A percentile compares a stretch with the other conserved stretches of the same genome.
These are phyloP conservation scores for Andrena minutula DNA, from an alignment of 2,888 invertebrate species.

Conservation along the genomic window DNA sequence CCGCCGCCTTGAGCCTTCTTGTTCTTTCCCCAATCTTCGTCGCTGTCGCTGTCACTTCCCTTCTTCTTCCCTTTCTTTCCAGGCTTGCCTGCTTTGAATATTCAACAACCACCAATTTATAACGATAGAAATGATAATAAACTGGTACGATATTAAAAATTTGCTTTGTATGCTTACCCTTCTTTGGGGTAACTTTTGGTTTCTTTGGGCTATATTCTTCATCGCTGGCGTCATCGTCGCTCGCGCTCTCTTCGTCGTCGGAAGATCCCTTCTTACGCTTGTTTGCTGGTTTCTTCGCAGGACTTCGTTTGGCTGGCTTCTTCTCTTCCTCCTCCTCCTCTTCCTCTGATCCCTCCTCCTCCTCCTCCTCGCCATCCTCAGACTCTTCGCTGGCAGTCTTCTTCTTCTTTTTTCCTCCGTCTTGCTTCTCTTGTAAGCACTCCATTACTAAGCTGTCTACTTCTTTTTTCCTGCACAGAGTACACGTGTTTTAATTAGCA, in stretches of 20 bases:
- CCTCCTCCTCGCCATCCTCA: conserved; percentile 85
- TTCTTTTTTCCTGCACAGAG: conserved; percentile 89
- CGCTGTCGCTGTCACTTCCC: conserved; percentile 89
- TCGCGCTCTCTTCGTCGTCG: conserved; percentile 86
- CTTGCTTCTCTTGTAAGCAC: conserved; percentile 86
- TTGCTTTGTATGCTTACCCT: conserved; percentile 77
- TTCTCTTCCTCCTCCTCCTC: conserved; percentile 87
- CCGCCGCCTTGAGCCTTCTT: conserved; percentile 84
- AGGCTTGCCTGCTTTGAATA: conserved; percentile 76
- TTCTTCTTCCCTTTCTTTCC: conserved; percentile 87
- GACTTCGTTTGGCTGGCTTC: conserved; percentile 87
- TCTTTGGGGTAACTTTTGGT: conserved; percentile 86
- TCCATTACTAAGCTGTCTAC: conserved; percentile 96
- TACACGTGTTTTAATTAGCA: not conserved
- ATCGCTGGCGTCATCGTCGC: conserved; percentile 86
- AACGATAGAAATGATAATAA: not conserved
- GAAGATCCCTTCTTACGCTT: conserved; percentile 86
- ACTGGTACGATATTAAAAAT: not conserved
- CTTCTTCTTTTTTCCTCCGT: conserved; percentile 84
- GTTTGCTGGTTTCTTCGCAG: conserved; percentile 85
- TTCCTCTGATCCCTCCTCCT: conserved; percentile 85
- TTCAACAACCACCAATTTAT: not conserved
- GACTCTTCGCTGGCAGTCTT: conserved; percentile 84
- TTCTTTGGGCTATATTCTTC: conserved; percentile 88
- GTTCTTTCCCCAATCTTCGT: conserved; percentile 89